Conservation (phyloP, 2,113 vertebrate genomes). For the Sterrhoptilus dennistouni region DNA sequence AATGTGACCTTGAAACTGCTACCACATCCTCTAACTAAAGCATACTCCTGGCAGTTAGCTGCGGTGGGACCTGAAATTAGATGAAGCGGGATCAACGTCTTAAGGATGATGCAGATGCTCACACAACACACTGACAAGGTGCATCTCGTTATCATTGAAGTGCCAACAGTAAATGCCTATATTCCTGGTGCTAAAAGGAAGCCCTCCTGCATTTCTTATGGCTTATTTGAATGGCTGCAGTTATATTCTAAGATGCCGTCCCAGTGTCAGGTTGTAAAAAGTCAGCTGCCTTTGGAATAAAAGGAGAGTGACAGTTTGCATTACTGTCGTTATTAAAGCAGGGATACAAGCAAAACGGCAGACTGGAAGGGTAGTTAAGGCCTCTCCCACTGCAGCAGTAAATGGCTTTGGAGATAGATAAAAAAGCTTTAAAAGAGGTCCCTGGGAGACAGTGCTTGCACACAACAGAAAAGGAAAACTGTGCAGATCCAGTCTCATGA, state of each 20-base stretch:
- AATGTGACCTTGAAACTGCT: neutral
- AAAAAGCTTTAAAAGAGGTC: neutral
- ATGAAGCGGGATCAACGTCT: neutral
- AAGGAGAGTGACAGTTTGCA: slow-evolving; percentile 2
- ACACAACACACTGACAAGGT: neutral
- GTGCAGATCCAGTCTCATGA: neutral
- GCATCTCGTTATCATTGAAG: neutral
- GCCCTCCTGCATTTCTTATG: neutral
- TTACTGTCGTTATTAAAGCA: slow-evolving; percentile 35
- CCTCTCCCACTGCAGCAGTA: neutral
- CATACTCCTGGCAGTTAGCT: neutral
- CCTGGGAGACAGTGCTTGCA: neutral
- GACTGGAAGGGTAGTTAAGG: neutral
- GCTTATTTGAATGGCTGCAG: neutral
- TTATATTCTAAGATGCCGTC: neutral
- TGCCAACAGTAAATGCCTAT: neutral
- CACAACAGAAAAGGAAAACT: neutral
- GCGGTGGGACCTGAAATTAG: neutral
- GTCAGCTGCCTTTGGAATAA: slow-evolving; percentile 8
- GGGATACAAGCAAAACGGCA: neutral
- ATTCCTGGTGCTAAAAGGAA: neutral
- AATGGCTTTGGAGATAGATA: neutral
- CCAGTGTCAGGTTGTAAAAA: neutral
- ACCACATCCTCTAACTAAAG: neutral
- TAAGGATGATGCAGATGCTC: neutral